Base-by-base conservation (phyloP, 1,140 invertebrate species). In the Leptopilina boulardi region DNA sequence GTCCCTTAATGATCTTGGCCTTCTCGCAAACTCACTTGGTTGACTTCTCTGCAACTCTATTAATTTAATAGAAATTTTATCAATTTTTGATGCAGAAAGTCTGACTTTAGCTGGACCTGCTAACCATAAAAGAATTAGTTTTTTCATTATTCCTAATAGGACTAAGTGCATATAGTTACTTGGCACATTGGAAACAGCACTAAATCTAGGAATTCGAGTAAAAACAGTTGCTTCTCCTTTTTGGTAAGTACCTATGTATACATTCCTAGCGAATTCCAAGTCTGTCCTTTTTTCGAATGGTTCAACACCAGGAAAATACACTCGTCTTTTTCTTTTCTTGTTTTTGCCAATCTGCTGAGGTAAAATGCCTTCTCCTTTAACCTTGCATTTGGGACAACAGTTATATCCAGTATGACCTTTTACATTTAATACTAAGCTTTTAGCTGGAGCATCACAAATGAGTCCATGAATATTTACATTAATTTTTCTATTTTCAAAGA, bases 21-120 rank as follows among this genome's bases (percentile, higher is more conserved):
- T 77, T 76, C 83, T 73, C 3, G 70, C 70, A 9, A 80, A 47
- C 11, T 73, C 79, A 70, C 34, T 30, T 23, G 83, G 80, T 11
- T 77, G 77, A 54, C 73, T 66, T 18, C 73, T 47, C 19, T 13
- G 2, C 15, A 47, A 47, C 13, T 74, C 30, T 18, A 79, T 47
- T 21, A 47, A 51, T 70, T 80, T 70, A 76, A 77, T 73, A n/a
- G 80, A 59, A 38, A 77, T 18, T 2, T 47, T 19, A 44, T 30
- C 21, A 71, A 38, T 34, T 51, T 41, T 34, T 11, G 15, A 26
- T 19, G 77, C 18, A 51, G 74, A 80, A 13, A 47, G 71, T 59
- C 47, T 15, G 4, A 73, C 26, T 34, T 75, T 30, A 26, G 59
- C 59, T 70, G 66, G 74, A 34, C 34, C 26, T n/a, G 47, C 19